Percentiles rank a stretch among this genome's conserved stretches.
These are phyloP conservation scores for Rallus crepitans DNA, from an alignment of 2,797 vertebrate genomes.

Conservation along the genomic window DNA sequence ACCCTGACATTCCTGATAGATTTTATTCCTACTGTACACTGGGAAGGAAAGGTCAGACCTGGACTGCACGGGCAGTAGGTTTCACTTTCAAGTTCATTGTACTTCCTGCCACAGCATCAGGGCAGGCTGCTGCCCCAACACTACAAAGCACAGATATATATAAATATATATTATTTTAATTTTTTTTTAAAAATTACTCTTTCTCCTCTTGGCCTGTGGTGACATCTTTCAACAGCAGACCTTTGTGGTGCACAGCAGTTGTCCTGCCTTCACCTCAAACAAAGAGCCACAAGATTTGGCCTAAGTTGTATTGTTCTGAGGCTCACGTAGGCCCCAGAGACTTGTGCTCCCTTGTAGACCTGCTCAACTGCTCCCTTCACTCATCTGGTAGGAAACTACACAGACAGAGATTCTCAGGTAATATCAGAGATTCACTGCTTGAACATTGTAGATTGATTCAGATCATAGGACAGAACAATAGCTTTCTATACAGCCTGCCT, in stretches of 20 bases:
- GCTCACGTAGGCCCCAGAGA: not conserved
- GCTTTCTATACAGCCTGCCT: not conserved
- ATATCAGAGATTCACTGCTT: not conserved
- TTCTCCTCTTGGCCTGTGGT: not conserved
- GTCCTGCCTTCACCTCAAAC: not conserved
- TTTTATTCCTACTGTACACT: not conserved
- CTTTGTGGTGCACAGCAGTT: not conserved
- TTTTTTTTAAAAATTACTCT: not conserved
- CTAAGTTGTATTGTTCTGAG: not conserved
- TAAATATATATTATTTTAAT: not conserved
- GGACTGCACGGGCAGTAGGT: not conserved
- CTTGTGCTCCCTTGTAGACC: not conserved
- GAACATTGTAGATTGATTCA: not conserved
- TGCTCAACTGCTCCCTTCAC: not conserved
- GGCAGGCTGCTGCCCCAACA: not conserved
- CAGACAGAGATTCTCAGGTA: not conserved
- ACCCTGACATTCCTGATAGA: not conserved
- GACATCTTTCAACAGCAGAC: slow-evolving; percentile 1
- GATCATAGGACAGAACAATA: not conserved
- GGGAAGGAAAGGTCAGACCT: not conserved
- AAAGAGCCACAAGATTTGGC: not conserved
- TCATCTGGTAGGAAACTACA: not conserved
- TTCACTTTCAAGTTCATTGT: not conserved
- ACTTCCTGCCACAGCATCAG: not conserved
- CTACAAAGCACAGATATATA: not conserved